phyloP scores from a whole-genome alignment of 1,140 invertebrate genomes.

The Thaumetopoea pityocampa region DNA sequence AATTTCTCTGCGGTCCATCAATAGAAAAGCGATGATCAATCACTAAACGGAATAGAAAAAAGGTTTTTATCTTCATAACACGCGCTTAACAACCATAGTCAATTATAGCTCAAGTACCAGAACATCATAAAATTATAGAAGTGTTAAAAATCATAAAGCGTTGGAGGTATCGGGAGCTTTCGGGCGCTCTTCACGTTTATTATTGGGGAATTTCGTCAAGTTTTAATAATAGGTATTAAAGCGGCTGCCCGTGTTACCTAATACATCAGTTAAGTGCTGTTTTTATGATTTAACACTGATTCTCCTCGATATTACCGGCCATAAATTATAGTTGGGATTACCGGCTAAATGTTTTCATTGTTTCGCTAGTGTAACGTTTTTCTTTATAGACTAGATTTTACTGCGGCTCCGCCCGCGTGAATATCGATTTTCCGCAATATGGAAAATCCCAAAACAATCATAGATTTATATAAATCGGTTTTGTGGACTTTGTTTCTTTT shows the following conservation, averaged over 20 bases:
- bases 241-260: constrained; percentile 52
- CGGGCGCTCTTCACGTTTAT: constrained; percentile 33
- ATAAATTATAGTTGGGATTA: constrained; percentile 51
- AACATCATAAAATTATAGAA: constrained; percentile 17
- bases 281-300: constrained; percentile 65
- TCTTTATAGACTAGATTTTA: constrained; percentile 25
- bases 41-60: too few relatives aligned
- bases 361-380: constrained; percentile 34
- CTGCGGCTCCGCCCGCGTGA: too few relatives aligned
- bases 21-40: constrained; percentile 1
- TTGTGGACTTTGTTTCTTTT: too few relatives aligned
- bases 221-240: constrained; percentile 69
- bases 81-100: too few relatives aligned
- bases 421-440: too few relatives aligned
- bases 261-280: constrained; percentile 52
- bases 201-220: constrained; percentile 50
- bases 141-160: constrained; percentile 21
- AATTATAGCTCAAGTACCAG: too few relatives aligned
- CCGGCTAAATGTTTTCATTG: constrained; percentile 53
- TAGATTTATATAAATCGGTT: too few relatives aligned
- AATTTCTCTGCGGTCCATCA: constrained; percentile 11
- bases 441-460: too few relatives aligned
- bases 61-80: too few relatives aligned
- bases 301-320: constrained; percentile 47
- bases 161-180: constrained; percentile 22